Evolutionary conservation across 2,888 invertebrate species (phyloP).

Genomic region (Mactromeris polynyma): DNA sequence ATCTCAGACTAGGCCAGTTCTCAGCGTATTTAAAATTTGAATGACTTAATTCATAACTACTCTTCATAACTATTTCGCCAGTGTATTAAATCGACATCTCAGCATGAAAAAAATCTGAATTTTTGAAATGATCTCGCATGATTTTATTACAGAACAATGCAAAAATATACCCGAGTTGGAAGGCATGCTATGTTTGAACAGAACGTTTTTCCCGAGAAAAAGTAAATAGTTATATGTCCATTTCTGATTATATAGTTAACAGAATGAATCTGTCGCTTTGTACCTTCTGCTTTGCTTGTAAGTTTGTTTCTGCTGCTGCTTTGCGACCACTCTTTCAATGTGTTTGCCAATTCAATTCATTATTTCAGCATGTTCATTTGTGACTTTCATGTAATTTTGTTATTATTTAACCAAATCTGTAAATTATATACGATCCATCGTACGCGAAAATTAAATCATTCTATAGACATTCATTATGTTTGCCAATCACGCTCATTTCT

Average conservation of each 20-base stretch:
- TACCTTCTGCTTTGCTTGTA: too few relatives aligned
- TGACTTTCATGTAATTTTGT: too few relatives aligned
- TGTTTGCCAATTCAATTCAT: neutral
- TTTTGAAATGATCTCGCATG: neutral
- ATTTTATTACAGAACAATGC: constrained; percentile 32
- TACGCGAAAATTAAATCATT: too few relatives aligned
- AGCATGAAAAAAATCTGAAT: neutral
- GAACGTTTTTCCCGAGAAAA: constrained; percentile 7
- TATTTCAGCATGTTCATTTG: neutral
- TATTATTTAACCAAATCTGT: too few relatives aligned
- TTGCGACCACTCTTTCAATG: too few relatives aligned
- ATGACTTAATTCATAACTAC: neutral
- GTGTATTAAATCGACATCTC: neutral
- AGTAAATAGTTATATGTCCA: constrained; percentile 29
- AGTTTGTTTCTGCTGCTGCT: too few relatives aligned
- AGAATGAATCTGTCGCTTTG: too few relatives aligned
- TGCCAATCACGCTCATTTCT: too few relatives aligned
- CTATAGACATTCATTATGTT: too few relatives aligned
- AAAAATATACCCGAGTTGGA: constrained; percentile 16
- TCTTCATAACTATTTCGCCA: neutral
- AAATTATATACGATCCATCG: too few relatives aligned
- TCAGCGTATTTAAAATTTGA: neutral
- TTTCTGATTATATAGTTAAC: neutral
- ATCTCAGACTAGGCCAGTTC: neutral
- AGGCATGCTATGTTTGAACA: constrained; percentile 37